phyloP scores from a whole-genome alignment of 2,888 invertebrate species.

The Drosophila koepferae region DNA sequence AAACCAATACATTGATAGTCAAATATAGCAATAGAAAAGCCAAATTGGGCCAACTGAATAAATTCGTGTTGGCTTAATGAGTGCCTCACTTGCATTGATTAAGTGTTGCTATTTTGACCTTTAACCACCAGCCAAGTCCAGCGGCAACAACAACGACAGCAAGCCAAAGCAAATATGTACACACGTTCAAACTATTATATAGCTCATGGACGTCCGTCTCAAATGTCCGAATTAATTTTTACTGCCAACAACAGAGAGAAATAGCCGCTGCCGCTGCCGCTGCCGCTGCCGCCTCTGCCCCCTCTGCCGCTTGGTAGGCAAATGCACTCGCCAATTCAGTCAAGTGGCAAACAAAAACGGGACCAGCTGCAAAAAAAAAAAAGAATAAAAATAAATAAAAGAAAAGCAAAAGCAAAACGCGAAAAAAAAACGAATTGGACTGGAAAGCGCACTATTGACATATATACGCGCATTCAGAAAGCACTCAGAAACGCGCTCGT shows the following conservation, averaged over 20 bases:
- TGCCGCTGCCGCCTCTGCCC: background rate
- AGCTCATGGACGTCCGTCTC: conserved; percentile 18
- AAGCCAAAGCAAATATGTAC: conserved; percentile 26
- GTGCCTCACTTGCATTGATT: conserved; percentile 52
- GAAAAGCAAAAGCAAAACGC: conserved; percentile 37
- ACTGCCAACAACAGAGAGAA: conserved; percentile 34
- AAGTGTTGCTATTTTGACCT: conserved; percentile 65
- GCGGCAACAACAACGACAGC: conserved; percentile 15
- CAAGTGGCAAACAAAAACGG: conserved; percentile 67
- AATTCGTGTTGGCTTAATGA: conserved; percentile 32
- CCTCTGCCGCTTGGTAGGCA: conserved; percentile 32
- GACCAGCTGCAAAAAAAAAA: conserved; percentile 56
- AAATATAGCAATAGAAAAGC: conserved; percentile 19
- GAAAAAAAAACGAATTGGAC: conserved; percentile 54
- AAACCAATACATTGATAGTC: conserved; percentile 18
- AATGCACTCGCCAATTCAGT: conserved; percentile 73
- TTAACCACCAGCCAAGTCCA: conserved; percentile 32
- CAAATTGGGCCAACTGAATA: conserved; percentile 12
- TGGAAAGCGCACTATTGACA: conserved; percentile 85
- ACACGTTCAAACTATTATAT: conserved; percentile 13
- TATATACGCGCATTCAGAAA: conserved; percentile 76
- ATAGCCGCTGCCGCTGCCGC: conserved; percentile 17
- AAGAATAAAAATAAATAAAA: conserved; percentile 18
- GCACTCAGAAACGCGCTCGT: conserved; percentile 52
- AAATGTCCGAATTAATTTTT: conserved; percentile 54